A percentile compares a stretch with the other conserved stretches of the same genome.
Conservation (phyloP, 2,797 vertebrate genomes). For the Anabas testudineus region DNA sequence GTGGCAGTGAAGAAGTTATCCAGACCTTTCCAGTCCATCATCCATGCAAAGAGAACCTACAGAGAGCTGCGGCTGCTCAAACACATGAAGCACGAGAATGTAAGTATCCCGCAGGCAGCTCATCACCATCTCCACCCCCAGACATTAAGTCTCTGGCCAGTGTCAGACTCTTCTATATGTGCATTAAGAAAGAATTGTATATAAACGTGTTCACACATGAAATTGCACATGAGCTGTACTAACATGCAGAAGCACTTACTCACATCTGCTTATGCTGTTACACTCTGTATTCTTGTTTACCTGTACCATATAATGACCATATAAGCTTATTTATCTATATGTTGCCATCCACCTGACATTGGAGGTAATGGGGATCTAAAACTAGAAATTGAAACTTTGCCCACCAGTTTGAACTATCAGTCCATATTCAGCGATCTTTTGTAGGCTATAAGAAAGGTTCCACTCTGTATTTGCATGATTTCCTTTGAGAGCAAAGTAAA, state of each 20-base stretch:
- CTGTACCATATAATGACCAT: not conserved
- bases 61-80: constrained; percentile 96
- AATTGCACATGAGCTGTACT: not conserved
- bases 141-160: not conserved
- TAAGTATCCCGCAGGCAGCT: constrained; percentile 80
- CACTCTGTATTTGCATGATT: not conserved
- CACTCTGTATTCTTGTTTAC: constrained; percentile 2
- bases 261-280: constrained; percentile 2
- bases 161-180: not conserved
- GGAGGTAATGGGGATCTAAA: not conserved
- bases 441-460: not conserved
- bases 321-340: not conserved
- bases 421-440: not conserved
- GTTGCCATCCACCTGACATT: not conserved
- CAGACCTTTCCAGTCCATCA: constrained; percentile 97
- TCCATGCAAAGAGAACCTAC: constrained; percentile 98
- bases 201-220: not conserved
- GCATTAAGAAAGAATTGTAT: constrained; percentile 14
- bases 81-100: constrained; percentile 99
- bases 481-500: not conserved
- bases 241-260: constrained; percentile 8
- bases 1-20: constrained; percentile 98
- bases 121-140: not conserved
- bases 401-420: not conserved
- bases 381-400: constrained; percentile 1